phyloP scores from a whole-genome alignment of 2,888 invertebrate species.

The Drosophila gaucha region DNA sequence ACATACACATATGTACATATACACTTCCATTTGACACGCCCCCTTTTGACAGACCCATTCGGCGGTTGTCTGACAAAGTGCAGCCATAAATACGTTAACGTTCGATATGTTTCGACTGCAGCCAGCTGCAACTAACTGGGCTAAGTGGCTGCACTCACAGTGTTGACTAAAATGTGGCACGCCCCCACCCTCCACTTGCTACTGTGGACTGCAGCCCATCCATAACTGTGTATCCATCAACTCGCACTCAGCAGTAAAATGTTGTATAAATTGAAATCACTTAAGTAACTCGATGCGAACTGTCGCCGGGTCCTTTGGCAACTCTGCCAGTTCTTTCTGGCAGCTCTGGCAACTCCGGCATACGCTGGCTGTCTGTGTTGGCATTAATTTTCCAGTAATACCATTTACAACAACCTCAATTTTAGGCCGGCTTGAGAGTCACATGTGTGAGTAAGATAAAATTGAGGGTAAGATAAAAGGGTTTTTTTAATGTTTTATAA shows the following conservation, averaged over 20 bases:
- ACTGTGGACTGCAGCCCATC: slow-evolving; percentile 33
- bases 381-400: slow-evolving; percentile 29
- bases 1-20: neutral
- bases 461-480: no score
- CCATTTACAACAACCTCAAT: slow-evolving; percentile 15
- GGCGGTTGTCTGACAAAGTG: slow-evolving; percentile 66
- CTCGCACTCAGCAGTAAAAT: slow-evolving; percentile 43
- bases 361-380: neutral
- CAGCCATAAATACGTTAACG: slow-evolving; percentile 74
- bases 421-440: neutral
- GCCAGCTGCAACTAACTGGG: slow-evolving; percentile 67
- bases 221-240: slow-evolving; percentile 32
- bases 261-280: slow-evolving; percentile 58
- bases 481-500: no score
- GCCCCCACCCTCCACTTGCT: slow-evolving; percentile 26
- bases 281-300: slow-evolving; percentile 45
- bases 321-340: slow-evolving; percentile 3
- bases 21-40: slow-evolving; percentile 12
- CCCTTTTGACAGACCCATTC: slow-evolving; percentile 40
- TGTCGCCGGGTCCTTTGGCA: slow-evolving; percentile 2
- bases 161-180: slow-evolving; percentile 47
- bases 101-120: slow-evolving; percentile 63
- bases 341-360: neutral
- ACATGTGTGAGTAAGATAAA: no score
- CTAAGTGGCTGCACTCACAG: slow-evolving; percentile 73